phyloP scores from a whole-genome alignment of 2,113 vertebrate species.

The Pachycephala philippinensis region DNA sequence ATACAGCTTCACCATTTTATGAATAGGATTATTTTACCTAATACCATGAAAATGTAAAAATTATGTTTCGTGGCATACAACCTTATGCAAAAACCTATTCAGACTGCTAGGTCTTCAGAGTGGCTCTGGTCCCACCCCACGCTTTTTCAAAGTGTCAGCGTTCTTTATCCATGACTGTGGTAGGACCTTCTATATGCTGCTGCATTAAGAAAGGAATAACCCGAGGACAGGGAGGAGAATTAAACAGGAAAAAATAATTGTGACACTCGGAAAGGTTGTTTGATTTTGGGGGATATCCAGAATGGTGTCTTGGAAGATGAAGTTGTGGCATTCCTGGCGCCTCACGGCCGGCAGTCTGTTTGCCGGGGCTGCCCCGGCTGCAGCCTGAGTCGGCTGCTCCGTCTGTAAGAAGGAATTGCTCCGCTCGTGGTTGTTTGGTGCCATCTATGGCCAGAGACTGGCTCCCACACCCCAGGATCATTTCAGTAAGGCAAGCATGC shows the following conservation, averaged over 20 bases:
- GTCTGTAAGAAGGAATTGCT: background rate
- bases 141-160: background rate
- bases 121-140: background rate
- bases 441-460: constrained; percentile 40
- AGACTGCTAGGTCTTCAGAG: background rate
- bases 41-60: background rate
- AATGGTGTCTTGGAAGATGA: background rate
- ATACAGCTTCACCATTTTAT: background rate
- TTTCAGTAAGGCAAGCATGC: background rate
- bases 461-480: background rate
- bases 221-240: fast-evolving
- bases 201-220: background rate
- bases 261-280: background rate
- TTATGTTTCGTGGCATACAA: background rate
- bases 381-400: background rate
- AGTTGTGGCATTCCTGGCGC: background rate
- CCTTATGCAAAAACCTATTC: background rate
- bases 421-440: background rate
- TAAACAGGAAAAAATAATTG: background rate
- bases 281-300: background rate
- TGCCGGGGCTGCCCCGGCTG: background rate
- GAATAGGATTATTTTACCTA: background rate
- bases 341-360: background rate
- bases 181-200: background rate
- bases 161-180: background rate